Evolutionary conservation across 1,140 invertebrate species (phyloP), one percentile per base, ranked within the genome.

Genomic region (Diachasma alloeum): DNA sequence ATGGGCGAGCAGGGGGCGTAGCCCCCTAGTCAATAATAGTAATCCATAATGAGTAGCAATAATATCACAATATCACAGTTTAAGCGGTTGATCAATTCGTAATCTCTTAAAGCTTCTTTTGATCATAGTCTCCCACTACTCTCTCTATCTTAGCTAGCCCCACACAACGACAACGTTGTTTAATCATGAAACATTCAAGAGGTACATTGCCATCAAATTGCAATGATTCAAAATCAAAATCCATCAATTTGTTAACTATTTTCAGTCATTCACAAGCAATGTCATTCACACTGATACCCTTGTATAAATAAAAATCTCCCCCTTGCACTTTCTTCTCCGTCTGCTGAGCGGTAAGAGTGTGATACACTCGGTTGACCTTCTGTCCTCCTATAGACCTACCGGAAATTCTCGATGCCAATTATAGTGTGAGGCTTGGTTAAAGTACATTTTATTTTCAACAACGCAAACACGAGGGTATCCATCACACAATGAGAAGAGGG

Each of bases 231-330:
- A n/a, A n/a, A n/a, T n/a, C 44, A 4, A 46, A 46, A 46, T 9
- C 17, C 48, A 53, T 3, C 11, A 17, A 53, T 53, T 19, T 53
- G n/a, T 53, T 53, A 15, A 53, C 48, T n/a, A 53, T 53, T 53
- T 53, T 53, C 48, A 19, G 9, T 53, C 17, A 5, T 15, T 53
- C 17, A n/a, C n/a, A 15, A 63, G 53, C 19, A 59, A 63, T 63
- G 59, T 63, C 59, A 63, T 63, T 63, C 59, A 63, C 59, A 63
- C 59, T 63, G 59, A 63, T 63, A 63, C 59, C 19, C 59, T 63
- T 26, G 59, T 63, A 63, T 13, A 63, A 63, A 63, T 63, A 63
- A 63, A 63, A 63, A 63, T 63, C 59, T 63, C 59, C 59, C 53
- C 59, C 59, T 63, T 17, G 59, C 59, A 63, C 59, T 63, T 63